Evolutionary conservation across 2,888 invertebrate species (phyloP).

Genomic region (Lycocerus yunnanus): DNA sequence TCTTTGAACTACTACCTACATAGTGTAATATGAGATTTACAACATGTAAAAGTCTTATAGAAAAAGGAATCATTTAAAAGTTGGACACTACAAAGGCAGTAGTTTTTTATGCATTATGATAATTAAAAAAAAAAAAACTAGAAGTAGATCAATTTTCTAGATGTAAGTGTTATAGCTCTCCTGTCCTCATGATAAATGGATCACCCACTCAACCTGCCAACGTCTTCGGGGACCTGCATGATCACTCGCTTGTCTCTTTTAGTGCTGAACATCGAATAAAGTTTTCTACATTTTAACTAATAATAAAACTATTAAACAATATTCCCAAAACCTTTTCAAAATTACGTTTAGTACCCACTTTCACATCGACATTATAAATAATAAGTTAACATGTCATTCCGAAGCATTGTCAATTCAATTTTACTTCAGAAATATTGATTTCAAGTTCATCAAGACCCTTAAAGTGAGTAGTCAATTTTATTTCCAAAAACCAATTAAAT

Average conservation of each 20-base stretch:
- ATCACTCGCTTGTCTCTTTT: slow-evolving; percentile 25
- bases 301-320: background rate
- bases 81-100: background rate
- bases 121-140: slow-evolving; percentile 7
- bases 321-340: background rate
- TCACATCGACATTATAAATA: background rate
- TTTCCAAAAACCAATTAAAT: slow-evolving; percentile 16
- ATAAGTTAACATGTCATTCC: background rate
- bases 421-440: background rate
- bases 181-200: slow-evolving; percentile 29
- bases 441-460: background rate
- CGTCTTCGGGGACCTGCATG: slow-evolving; percentile 30
- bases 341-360: background rate
- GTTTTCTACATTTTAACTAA: background rate
- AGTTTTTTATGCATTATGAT: background rate
- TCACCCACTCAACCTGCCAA: slow-evolving; percentile 28
- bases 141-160: slow-evolving; percentile 21
- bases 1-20: background rate
- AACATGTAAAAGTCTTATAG: background rate
- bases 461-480: slow-evolving; percentile 9
- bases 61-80: background rate
- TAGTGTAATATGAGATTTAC: background rate
- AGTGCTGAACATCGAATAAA: slow-evolving; percentile 14
- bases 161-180: slow-evolving; percentile 22
- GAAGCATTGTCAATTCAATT: background rate